Conservation (phyloP, 2,888 invertebrate species). For the Cecidostiba fungosa region DNA sequence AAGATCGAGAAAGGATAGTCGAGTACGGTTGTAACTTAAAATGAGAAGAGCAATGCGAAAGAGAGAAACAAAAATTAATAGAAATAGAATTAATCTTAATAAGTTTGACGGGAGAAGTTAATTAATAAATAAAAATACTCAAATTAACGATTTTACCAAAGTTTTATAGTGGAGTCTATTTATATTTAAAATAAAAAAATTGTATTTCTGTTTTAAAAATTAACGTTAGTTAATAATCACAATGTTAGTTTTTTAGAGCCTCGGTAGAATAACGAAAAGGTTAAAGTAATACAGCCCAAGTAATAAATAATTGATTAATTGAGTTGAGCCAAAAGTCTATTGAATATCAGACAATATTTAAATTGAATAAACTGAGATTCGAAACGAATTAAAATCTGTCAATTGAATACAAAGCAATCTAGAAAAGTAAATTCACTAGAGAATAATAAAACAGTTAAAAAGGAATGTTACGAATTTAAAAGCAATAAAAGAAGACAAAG, state of each 20-base stretch:
- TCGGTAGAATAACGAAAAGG: too few species aligned
- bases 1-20: conserved; percentile 9
- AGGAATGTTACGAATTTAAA: neutral
- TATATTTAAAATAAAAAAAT: neutral
- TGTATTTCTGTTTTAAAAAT: too few species aligned
- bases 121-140: too few species aligned
- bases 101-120: too few species aligned
- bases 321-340: neutral
- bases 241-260: too few species aligned
- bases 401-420: neutral
- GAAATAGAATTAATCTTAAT: neutral
- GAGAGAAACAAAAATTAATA: neutral
- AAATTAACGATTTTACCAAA: too few species aligned
- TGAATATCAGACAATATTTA: neutral
- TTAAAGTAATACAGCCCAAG: too few species aligned
- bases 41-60: conserved; percentile 8
- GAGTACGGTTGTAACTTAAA: neutral
- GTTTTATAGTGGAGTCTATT: too few species aligned
- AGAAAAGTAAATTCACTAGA: conserved; percentile 9
- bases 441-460: neutral
- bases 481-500: conserved; percentile 5
- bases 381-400: conserved; percentile 5
- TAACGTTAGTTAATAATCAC: too few species aligned
- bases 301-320: neutral
- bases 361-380: neutral